Base-by-base conservation (phyloP, 2,888 invertebrate genomes). In the Dyspetes luteomarginatus region DNA sequence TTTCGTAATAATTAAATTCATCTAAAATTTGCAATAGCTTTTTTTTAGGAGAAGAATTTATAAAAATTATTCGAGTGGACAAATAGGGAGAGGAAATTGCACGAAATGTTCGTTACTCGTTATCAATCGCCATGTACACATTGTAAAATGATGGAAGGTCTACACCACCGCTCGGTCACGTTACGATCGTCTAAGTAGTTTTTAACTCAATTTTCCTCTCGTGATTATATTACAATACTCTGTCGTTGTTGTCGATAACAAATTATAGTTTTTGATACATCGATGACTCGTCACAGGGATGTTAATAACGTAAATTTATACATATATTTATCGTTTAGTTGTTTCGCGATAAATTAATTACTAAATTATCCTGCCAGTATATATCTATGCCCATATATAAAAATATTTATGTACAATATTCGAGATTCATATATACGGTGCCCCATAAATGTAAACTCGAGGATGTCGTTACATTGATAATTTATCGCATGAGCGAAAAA, bases 401-500 rank as follows among this genome's bases (percentile, higher is more conserved):
- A 7, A 30, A 7, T 1, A 30, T 9, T 3, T 2, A n/a, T n/a
- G n/a, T 3, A 30, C 64, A 64, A 73, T 56, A 3, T 26, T 26
- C 15, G 2, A 24, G 30, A n/a, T n/a, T 50, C 4, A 0, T 7
- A 4, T 36, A 60, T 36, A 15, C 3, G 55, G 56, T 48, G 17
- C 55, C n/a, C 36, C 26, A 26, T 17, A 0, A 36, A 64, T 9
- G 4, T 4, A n/a, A 50, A 30, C 26, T 48, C 5, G 24, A 26
- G 43, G 52, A 9, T 22, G 4, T 22, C 43, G 55, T 68, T 78
- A 43, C 9, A 36, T 43, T 3, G 58, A 52, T 26, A 50, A 73
- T 78, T 67, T 62, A 58, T 73, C 55, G 60, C 75, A 62, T 62
- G 50, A 68, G 19, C 43, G 43, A 41, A 41, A 12, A 36, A 76